Base-by-base conservation (phyloP, 2,888 invertebrate species). In the Ormyrus thymus region DNA sequence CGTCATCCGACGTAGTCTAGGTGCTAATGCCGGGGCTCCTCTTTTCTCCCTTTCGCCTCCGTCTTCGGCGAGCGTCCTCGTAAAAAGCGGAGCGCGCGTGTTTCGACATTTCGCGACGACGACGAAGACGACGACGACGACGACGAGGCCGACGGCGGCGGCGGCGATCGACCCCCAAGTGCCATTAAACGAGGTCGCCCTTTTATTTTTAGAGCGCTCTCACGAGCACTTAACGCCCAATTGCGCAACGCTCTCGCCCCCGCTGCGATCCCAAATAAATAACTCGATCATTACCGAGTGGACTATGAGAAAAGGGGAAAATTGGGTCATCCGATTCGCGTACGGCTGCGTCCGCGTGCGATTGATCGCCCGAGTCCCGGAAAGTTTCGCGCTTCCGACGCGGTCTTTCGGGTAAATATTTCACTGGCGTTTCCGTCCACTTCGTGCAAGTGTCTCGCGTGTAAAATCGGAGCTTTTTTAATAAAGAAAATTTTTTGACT, bases 131-230 rank as follows among this genome's bases (percentile, higher is more conserved):
- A 29, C 29, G 29, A 29, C 29, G 29, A 29, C 1, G 29, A 29
- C 29, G 29, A 29, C 4, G 29, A 29, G 3, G 29, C 0, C 29
- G 29, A 4, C 29, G 29, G 68, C n/a, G 3, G 29, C 64, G 46
- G 72, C 45, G 77, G 74, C 51, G 80, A 76, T 77, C 77, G 80
- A 75, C 70, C 73, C 77, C 73, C 65, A 50, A 74, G 59, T 73
- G 70, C 70, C 69, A 74, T 77, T 66, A 70, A 80, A 68, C 72
- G 75, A 68, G 71, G 77, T 72, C 80, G 78, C 15, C 80, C 76
- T 69, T 78, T 80, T 80, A 78, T 75, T 80, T 80, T 80, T 80
- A 74, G 77, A 73, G 64, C 48, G 15, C 13, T 29, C 29, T 29
- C 50, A 50, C 10, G 48, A 45, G 62, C 51, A 53, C 73, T 74